Percentiles rank a stretch among this genome's conserved stretches.
phyloP scores from a whole-genome alignment of 2,113 vertebrate species.

The Edolisoma coerulescens region DNA sequence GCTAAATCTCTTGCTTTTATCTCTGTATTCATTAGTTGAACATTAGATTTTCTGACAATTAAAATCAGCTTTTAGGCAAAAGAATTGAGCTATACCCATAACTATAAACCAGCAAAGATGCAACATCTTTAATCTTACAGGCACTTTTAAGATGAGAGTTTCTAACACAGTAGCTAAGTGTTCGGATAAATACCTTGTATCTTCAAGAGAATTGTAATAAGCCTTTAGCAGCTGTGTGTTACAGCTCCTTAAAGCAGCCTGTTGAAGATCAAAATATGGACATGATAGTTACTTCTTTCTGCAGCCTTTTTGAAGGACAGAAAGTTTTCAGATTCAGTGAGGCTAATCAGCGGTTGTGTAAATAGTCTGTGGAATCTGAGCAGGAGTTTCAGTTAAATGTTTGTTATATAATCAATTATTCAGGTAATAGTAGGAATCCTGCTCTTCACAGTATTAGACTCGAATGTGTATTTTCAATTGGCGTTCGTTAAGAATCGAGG shows the following conservation, averaged over 20 bases:
- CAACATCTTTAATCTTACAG: neutral
- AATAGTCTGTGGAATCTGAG: neutral
- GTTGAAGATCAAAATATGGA: slow-evolving; percentile 45
- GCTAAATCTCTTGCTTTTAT: neutral
- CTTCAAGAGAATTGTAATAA: slow-evolving; percentile 85
- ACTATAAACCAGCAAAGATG: neutral
- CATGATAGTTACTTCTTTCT: neutral
- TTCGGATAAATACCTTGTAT: slow-evolving; percentile 76
- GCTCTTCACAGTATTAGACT: neutral
- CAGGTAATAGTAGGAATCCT: neutral
- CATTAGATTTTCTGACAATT: neutral
- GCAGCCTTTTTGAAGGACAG: neutral
- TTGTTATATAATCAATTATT: neutral
- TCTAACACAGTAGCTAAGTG: neutral
- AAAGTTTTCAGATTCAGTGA: neutral
- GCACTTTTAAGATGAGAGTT: neutral
- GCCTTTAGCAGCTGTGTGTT: slow-evolving; percentile 86
- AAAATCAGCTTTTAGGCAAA: neutral
- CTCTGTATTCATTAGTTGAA: neutral
- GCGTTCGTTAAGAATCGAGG: neutral
- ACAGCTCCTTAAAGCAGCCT: slow-evolving; percentile 83
- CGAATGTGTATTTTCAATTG: fast-evolving
- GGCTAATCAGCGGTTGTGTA: neutral
- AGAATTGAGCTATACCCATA: neutral
- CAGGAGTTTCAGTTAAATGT: neutral